phyloP scores from a whole-genome alignment of 2,888 invertebrate genomes.

The Gibbula magus region DNA sequence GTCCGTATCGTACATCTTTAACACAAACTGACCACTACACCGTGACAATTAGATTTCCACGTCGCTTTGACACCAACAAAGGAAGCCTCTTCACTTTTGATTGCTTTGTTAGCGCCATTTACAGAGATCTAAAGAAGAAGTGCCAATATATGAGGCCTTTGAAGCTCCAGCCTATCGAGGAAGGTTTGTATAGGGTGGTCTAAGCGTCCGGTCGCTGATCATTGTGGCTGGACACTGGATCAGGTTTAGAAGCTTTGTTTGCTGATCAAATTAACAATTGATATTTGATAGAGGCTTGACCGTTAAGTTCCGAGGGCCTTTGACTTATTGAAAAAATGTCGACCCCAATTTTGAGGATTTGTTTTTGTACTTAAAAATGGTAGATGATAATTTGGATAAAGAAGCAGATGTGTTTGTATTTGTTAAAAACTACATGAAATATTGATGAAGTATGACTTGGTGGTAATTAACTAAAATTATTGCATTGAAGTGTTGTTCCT shows the following conservation, averaged over 20 bases:
- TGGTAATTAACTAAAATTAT: no score
- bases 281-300: not conserved
- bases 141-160: slow-evolving; percentile 1
- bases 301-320: no score
- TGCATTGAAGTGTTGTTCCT: no score
- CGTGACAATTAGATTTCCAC: not conserved
- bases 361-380: no score
- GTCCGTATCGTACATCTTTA: no score
- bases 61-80: not conserved
- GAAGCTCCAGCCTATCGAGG: not conserved
- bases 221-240: not conserved
- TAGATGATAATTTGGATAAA: no score
- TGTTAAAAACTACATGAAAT: no score
- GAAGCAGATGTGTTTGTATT: no score
- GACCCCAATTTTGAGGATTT: no score
- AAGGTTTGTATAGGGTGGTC: not conserved
- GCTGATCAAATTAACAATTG: not conserved
- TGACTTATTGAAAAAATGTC: no score
- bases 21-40: not conserved
- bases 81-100: not conserved
- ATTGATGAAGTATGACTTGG: no score
- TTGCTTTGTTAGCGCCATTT: not conserved
- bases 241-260: not conserved
- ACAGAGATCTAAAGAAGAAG: not conserved
- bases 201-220: not conserved